Base-by-base conservation (phyloP, 2,888 invertebrate genomes). In the Nasonovia ribisnigri region DNA sequence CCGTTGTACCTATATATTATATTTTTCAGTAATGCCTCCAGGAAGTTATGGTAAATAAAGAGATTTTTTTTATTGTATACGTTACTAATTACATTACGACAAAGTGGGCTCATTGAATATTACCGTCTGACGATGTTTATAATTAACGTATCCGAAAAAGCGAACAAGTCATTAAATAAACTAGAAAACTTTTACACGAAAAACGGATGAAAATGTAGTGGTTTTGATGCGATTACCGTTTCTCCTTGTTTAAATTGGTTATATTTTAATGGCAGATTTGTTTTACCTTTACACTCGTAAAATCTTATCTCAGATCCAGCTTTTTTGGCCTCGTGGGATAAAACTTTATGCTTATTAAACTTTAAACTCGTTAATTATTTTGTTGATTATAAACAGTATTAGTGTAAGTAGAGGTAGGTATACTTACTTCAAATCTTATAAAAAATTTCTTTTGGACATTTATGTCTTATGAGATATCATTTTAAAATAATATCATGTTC, bases 281-380 rank as follows among this genome's bases (percentile, higher is more conserved):
- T 92, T 88, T 43, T 92, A 88, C 92, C 92, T 92, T 88, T 92
- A 77, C 92, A 88, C 88, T 92, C 67, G 92, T 67, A 88, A 88
- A 77, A 88, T 77, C 88, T 88, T 92, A 88, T 92, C 92, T 92
- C 67, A 67, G 29, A 60, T 48, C 26, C 92, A 26, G 91, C 46
- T 60, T 60, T 86, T 60, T 26, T 48, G 88, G 88, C 77, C 92
- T 88, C 92, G 51, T n/a, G 92, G 92, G 92, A 92, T 43, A 43
- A n/a, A 92, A 92, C 77, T 92, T 88, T 54, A 54, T 88, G n/a
- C 88, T 88, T 77, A 77, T 92, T 92, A 88, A 92, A 88, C 51
- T 92, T 88, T 88, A 88, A 77, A 77, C 88, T 92, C 77, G 88
- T 92, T 92, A 92, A 92, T 92, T 92, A 92, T 92, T 88, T 92